Conservation (phyloP, 2,888 invertebrate genomes). For the Andrena dorsata region DNA sequence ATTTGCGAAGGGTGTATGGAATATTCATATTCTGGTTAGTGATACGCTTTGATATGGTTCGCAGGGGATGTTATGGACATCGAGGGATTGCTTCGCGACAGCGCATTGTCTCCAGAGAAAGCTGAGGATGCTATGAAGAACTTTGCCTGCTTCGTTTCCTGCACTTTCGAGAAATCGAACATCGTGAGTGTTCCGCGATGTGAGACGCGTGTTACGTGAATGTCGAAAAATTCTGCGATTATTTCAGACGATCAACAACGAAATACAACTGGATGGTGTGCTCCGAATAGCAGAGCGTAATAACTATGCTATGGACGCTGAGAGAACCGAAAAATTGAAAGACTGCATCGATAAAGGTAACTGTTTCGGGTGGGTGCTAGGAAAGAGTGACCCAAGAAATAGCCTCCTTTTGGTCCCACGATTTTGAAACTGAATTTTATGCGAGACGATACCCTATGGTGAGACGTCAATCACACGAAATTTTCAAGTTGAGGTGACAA, state of each 20-base stretch:
- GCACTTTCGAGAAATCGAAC: constrained; percentile 10
- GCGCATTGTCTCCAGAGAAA: background rate
- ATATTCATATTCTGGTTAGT: background rate
- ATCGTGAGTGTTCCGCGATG: constrained; percentile 22
- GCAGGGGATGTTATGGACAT: background rate
- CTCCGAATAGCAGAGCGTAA: background rate
- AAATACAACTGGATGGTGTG: background rate
- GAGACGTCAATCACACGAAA: no score
- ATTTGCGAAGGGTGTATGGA: background rate
- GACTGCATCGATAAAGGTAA: constrained; percentile 12
- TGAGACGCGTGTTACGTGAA: background rate
- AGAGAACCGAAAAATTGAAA: background rate
- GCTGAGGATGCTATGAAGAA: background rate
- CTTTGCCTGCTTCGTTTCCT: constrained; percentile 22
- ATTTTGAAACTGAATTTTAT: no score
- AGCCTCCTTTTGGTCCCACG: no score
- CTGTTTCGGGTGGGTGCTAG: background rate
- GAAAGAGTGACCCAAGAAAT: no score
- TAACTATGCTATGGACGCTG: background rate
- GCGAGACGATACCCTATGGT: no score
- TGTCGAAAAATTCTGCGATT: background rate
- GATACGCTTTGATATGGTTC: background rate
- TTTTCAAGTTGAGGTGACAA: no score
- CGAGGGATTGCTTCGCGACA: background rate
- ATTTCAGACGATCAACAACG: constrained; percentile 2